Evolutionary conservation across 2,888 invertebrate genomes (phyloP).

Genomic region (Platycheirus rosarum): DNA sequence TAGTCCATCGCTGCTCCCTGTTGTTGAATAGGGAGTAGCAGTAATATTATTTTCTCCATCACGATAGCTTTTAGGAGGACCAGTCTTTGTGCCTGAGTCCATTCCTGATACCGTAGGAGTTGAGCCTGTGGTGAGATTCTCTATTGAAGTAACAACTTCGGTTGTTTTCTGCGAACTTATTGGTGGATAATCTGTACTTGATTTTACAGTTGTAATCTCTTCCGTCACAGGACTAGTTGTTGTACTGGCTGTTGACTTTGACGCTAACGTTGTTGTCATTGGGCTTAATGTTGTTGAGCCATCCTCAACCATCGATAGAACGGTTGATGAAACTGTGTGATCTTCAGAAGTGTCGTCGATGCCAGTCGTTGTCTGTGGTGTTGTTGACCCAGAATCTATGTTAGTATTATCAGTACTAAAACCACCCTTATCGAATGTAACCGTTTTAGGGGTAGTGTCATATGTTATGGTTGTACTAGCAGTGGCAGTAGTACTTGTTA

Average conservation of each 20-base stretch:
- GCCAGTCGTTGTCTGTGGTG: slow-evolving; percentile 75
- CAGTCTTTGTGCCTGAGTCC: slow-evolving; percentile 77
- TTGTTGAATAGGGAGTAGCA: slow-evolving; percentile 75
- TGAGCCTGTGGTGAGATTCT: slow-evolving; percentile 69
- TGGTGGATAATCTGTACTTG: slow-evolving; percentile 8
- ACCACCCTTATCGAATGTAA: slow-evolving; percentile 64
- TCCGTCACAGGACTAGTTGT: slow-evolving; percentile 19
- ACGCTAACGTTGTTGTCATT: slow-evolving; percentile 66
- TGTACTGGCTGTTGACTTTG: slow-evolving; percentile 9
- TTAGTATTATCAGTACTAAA: slow-evolving; percentile 76
- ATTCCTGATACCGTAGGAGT: slow-evolving; percentile 67
- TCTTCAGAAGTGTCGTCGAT: slow-evolving; percentile 25
- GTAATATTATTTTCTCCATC: slow-evolving; percentile 82
- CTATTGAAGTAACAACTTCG: slow-evolving; percentile 24
- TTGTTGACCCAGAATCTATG: slow-evolving; percentile 71
- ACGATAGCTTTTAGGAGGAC: slow-evolving; percentile 81
- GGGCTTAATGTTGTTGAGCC: slow-evolving; percentile 35
- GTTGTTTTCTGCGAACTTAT: slow-evolving; percentile 49
- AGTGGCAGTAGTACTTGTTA: slow-evolving; percentile 77
- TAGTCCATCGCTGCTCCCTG: slow-evolving; percentile 49
- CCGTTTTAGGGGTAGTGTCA: slow-evolving; percentile 75
- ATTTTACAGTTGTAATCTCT: slow-evolving; percentile 41
- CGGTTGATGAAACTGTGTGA: slow-evolving; percentile 55
- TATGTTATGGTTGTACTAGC: slow-evolving; percentile 78
- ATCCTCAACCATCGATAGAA: slow-evolving; percentile 32